Percentiles rank a stretch among this genome's conserved stretches.
phyloP scores from a whole-genome alignment of 1,140 invertebrate species.

The Leptestheria dahalacensis region DNA sequence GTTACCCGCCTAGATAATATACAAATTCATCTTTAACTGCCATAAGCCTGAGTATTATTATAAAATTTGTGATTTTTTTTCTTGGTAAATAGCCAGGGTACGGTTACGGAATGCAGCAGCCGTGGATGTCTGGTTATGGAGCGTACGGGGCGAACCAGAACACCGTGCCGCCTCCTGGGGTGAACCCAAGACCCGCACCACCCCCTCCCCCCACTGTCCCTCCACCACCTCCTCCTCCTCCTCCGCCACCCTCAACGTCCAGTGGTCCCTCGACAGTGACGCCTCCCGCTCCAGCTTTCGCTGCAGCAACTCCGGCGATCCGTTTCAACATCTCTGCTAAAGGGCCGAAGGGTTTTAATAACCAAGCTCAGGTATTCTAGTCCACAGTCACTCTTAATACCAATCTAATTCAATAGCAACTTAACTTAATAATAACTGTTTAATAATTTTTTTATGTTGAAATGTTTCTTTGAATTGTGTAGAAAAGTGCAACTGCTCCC shows the following conservation, averaged over 20 bases:
- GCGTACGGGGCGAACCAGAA: neutral
- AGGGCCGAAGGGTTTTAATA: slow-evolving; percentile 3
- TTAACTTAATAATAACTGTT: neutral
- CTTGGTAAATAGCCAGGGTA: neutral
- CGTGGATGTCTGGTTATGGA: neutral
- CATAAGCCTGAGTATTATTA: neutral
- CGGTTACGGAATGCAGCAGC: neutral
- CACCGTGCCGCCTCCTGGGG: neutral
- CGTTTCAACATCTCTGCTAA: slow-evolving; percentile 14
- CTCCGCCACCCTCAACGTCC: slow-evolving; percentile 13
- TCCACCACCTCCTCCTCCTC: slow-evolving; percentile 15
- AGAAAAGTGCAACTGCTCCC: neutral
- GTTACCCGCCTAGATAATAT: neutral
- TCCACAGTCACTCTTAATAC: neutral
- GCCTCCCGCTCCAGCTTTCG: slow-evolving; percentile 11
- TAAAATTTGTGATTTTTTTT: neutral
- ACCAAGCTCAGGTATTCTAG: neutral
- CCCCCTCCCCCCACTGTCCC: slow-evolving; percentile 10
- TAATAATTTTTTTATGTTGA: too few species aligned
- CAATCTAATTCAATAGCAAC: neutral
- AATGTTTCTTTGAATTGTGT: slow-evolving; percentile 6
- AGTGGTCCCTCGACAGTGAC: neutral
- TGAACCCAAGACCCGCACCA: neutral
- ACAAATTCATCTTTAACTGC: neutral
- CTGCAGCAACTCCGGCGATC: slow-evolving; percentile 1